Evolutionary conservation across 2,113 vertebrate species (phyloP).

Genomic region (Chaetorhynchus papuensis): DNA sequence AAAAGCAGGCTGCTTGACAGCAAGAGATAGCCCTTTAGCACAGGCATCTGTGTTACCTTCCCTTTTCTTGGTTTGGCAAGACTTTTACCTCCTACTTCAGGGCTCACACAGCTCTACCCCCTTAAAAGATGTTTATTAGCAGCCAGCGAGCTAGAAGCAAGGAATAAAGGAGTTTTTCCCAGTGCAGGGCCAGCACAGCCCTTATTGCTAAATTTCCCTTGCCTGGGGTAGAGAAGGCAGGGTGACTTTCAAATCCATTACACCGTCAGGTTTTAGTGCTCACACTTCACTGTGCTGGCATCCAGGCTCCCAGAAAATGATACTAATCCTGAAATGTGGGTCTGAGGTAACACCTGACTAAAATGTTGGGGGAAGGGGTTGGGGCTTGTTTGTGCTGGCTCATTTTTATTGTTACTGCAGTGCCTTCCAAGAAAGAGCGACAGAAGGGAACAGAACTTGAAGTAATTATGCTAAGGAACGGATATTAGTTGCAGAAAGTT

Average conservation of each 20-base stretch:
- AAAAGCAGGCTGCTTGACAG: background rate
- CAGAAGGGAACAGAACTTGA: background rate
- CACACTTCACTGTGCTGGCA: background rate
- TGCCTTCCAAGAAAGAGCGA: background rate
- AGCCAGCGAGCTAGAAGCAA: background rate
- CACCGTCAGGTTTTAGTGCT: background rate
- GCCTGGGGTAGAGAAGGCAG: background rate
- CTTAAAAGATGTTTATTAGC: background rate
- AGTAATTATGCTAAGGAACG: background rate
- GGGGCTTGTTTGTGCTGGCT: background rate
- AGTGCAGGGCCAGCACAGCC: background rate
- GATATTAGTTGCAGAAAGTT: background rate
- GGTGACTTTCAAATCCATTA: background rate
- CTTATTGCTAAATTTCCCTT: background rate
- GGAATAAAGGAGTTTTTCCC: background rate
- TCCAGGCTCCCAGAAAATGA: background rate
- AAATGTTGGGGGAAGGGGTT: background rate
- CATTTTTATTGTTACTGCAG: background rate
- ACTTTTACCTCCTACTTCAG: background rate
- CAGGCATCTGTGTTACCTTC: background rate
- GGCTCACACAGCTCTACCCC: background rate
- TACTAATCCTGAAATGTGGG: background rate
- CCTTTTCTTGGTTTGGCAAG: slow-evolving; percentile 2
- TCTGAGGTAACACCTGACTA: background rate
- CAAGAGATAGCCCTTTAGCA: background rate